These are phyloP conservation scores for Esox niger DNA, from an alignment of 2,113 vertebrate species.

Conservation along the genomic window DNA sequence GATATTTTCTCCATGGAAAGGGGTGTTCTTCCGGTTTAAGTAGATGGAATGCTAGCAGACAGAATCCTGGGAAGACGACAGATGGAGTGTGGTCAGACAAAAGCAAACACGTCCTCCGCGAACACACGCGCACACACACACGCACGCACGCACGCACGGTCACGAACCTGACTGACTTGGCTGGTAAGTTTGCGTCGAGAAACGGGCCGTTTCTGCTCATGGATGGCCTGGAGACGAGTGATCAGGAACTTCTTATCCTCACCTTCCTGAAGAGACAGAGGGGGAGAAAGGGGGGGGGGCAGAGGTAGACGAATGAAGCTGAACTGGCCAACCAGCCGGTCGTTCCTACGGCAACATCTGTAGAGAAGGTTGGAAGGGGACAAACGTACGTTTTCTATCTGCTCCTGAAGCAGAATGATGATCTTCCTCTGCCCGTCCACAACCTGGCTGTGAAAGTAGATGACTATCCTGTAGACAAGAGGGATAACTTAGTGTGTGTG, in stretches of 20 bases:
- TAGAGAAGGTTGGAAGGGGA: not conserved
- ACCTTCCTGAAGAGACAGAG: constrained; percentile 80
- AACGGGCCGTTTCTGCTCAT: constrained; percentile 53
- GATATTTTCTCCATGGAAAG: constrained; percentile 27
- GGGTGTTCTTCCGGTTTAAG: not conserved
- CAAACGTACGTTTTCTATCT: constrained; percentile 81
- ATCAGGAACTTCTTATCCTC: constrained; percentile 89
- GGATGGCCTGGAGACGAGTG: constrained; percentile 76
- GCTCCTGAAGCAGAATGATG: constrained; percentile 82
- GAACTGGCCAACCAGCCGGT: too few relatives aligned
- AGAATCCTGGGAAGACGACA: constrained; percentile 39
- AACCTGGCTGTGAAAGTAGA: constrained; percentile 90
- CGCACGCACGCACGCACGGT: not conserved
- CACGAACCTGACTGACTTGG: constrained; percentile 54
- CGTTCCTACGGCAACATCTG: too few relatives aligned
- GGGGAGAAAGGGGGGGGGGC: too few relatives aligned
- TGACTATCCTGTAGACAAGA: constrained; percentile 73
- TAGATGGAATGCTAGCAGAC: constrained; percentile 31
- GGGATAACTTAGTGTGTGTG: not conserved
- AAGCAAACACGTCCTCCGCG: not conserved
- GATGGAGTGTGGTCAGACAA: not conserved
- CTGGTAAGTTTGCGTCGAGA: constrained; percentile 32
- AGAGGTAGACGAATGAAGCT: too few relatives aligned
- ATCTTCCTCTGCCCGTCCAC: constrained; percentile 84
- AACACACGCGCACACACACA: not conserved